Evolutionary conservation across 1,140 invertebrate genomes (phyloP).

Genomic region (Nephila pilipes): DNA sequence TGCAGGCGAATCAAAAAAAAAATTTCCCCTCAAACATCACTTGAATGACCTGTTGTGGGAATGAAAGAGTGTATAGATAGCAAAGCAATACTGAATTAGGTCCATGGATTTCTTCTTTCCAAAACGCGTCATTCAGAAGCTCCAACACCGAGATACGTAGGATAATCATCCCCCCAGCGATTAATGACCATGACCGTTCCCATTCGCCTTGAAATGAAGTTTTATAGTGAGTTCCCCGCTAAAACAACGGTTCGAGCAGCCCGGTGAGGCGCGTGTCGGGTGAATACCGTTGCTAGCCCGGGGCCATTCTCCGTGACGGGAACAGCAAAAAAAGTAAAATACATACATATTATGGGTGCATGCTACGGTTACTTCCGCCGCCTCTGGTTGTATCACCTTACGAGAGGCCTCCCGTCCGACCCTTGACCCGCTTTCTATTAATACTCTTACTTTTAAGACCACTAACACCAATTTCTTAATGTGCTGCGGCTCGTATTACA

Average conservation of each 20-base stretch:
- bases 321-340: constrained; percentile 14
- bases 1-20: too few species aligned
- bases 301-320: constrained; percentile 35
- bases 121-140: not conserved
- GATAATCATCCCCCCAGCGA: not conserved
- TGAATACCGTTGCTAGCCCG: constrained; percentile 70
- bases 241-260: constrained; percentile 62
- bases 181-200: constrained; percentile 68
- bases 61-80: too few species aligned
- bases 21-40: too few species aligned
- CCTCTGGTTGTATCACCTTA: constrained; percentile 46
- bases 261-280: constrained; percentile 53
- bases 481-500: not conserved
- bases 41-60: too few species aligned
- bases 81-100: not conserved
- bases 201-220: constrained; percentile 62
- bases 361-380: constrained; percentile 58
- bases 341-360: constrained; percentile 18
- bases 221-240: constrained; percentile 14
- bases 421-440: constrained; percentile 71
- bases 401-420: constrained; percentile 5
- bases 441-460: constrained; percentile 73
- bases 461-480: constrained; percentile 25
- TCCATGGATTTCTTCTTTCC: not conserved
- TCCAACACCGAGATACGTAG: not conserved